A percentile compares a stretch with the other conserved stretches of the same genome.
Evolutionary conservation across 64 coral and sea anemone genomes (phyloP).

Genomic region (Dendronephthya gigantea): DNA sequence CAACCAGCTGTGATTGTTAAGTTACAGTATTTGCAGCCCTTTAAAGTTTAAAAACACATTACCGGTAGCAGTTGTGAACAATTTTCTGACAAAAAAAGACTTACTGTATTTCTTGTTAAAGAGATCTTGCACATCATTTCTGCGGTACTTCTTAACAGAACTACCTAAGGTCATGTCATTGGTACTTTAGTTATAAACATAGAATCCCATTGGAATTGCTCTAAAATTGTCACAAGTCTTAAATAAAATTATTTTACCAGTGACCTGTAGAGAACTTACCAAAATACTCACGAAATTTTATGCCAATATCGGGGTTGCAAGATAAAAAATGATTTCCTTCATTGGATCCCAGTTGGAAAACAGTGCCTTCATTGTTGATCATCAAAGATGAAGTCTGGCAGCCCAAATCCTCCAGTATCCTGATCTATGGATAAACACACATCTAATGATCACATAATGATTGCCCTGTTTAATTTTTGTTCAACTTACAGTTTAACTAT

Average conservation of each 20-base stretch:
- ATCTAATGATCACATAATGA: too few relatives aligned
- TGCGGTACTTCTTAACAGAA: neutral
- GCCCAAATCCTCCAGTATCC: neutral
- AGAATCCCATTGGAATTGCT: too few relatives aligned
- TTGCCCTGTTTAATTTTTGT: too few relatives aligned
- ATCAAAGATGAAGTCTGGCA: neutral
- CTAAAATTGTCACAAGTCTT: neutral
- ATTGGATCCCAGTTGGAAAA: neutral
- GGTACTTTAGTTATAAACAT: too few relatives aligned
- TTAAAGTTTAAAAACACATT: too few relatives aligned
- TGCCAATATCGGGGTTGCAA: neutral
- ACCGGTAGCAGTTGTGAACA: too few relatives aligned
- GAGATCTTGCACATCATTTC: neutral
- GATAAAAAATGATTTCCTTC: neutral
- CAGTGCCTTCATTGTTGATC: neutral
- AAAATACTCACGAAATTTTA: constrained; percentile 2
- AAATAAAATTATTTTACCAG: neutral
- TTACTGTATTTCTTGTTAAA: constrained; percentile 10
- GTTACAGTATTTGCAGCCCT: too few relatives aligned
- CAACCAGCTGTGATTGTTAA: too few relatives aligned
- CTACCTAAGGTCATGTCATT: neutral
- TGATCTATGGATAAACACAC: too few relatives aligned
- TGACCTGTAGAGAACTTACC: neutral
- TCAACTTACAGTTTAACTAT: too few relatives aligned
- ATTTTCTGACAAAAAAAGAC: neutral